phyloP scores from a whole-genome alignment of 2,113 vertebrate genomes.

The Myodes glareolus region DNA sequence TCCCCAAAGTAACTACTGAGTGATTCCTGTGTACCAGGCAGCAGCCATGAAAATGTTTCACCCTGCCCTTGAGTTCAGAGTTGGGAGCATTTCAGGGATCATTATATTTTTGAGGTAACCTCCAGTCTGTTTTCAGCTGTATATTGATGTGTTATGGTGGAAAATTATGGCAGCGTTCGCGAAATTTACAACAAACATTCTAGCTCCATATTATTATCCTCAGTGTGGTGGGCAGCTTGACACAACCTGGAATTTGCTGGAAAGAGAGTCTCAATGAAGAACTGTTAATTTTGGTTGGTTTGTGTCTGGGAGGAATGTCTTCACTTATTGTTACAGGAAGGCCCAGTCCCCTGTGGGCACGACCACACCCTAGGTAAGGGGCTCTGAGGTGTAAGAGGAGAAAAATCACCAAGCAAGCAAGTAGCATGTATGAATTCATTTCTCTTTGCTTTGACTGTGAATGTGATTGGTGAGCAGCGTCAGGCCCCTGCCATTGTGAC shows the following conservation, averaged over 20 bases:
- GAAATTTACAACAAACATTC: neutral
- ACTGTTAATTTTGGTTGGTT: too few species aligned
- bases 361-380: too few species aligned
- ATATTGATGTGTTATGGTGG: neutral
- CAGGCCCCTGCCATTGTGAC: neutral
- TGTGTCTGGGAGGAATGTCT: neutral
- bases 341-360: neutral
- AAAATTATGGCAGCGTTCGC: neutral
- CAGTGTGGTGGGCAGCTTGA: neutral
- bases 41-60: neutral
- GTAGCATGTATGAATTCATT: neutral
- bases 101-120: constrained; percentile 8
- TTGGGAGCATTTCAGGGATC: neutral
- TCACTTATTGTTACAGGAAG: neutral
- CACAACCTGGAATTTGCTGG: neutral
- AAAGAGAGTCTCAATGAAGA: neutral
- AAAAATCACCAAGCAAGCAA: neutral
- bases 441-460: neutral
- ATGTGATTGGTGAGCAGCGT: too few species aligned
- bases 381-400: neutral
- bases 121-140: constrained; percentile 1
- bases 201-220: neutral
- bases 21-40: neutral
- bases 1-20: neutral
- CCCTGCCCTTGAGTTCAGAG: neutral